Evolutionary conservation across 2,888 invertebrate genomes (phyloP).

Genomic region (Ophion obscuratus): DNA sequence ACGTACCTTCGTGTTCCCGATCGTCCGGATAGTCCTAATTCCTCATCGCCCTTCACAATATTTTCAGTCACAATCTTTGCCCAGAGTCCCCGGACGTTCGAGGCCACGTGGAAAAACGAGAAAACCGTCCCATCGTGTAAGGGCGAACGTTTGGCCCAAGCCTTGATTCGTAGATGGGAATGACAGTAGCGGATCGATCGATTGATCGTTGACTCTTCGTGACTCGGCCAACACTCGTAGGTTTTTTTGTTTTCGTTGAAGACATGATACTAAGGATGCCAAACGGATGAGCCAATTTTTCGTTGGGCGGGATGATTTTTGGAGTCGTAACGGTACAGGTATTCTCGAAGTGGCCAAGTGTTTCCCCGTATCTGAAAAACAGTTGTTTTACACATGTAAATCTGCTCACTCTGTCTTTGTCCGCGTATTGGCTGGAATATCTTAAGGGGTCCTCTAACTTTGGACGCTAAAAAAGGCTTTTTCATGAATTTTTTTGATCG

Average conservation of each 20-base stretch:
- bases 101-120: slow-evolving; percentile 76
- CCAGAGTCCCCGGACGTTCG: slow-evolving; percentile 66
- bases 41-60: slow-evolving; percentile 70
- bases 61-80: slow-evolving; percentile 78
- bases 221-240: neutral
- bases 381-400: too few species aligned
- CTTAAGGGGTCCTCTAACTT: too few species aligned
- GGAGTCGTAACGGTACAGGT: too few species aligned
- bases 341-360: too few species aligned
- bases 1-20: slow-evolving; percentile 41
- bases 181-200: slow-evolving; percentile 56
- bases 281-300: too few species aligned
- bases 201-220: slow-evolving; percentile 31
- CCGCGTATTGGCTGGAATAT: too few species aligned
- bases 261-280: neutral
- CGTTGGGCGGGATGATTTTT: too few species aligned
- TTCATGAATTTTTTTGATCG: too few species aligned
- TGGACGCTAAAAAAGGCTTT: too few species aligned
- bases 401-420: too few species aligned
- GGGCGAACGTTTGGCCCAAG: slow-evolving; percentile 47
- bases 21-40: slow-evolving; percentile 64
- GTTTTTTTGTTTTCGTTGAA: neutral
- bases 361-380: too few species aligned
- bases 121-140: slow-evolving; percentile 55
- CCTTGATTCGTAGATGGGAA: slow-evolving; percentile 23